Base-by-base conservation (phyloP, 2,113 vertebrate genomes). In the Microtus ochrogaster region DNA sequence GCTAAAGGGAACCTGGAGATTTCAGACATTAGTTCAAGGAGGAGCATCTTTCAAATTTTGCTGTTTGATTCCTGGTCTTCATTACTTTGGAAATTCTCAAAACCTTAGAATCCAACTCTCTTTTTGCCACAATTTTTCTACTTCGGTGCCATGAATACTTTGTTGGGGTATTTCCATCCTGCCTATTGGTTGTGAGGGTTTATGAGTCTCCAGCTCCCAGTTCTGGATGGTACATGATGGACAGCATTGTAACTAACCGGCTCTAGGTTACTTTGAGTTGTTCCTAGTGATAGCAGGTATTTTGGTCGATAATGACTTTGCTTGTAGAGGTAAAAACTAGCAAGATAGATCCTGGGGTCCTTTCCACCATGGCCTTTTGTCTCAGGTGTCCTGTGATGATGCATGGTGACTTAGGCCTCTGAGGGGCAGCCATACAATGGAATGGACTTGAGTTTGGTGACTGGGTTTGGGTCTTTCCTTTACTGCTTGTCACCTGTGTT, bases 401-500 rank as follows among this genome's bases (percentile, higher is more conserved):
- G 6, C 28, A 7, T 39, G 16, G 12, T 30, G 63, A 63, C 2
- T 17, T 10, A 93, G 90, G 94, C 87, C 79, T 92, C 85, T 94
- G 65, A 44, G 61, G 41, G 33, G 41, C 77, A 91, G 82, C 68
- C 21, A 0, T 84, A 91, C 90, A 91, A 61, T 87, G 73, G 58
- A 89, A 86, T 70, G 78, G 68, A 82, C 61, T 83, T 94, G 90
- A 82, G 52, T 17, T 87, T 93, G 68, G 39, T 74, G 88, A 68
- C 41, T 36, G 55, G 30, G 22, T 82, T 94, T 63, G 77, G 81
- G 12, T 82, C 52, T 24, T 94, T 4, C 21, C 9, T 88, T 72
- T 73, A 36, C 65, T 94, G 8, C 30, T 91, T 95, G 30, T 49
- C 21, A 47, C 21, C 52, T 87, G 17, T 82, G 81, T 96, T 85